A percentile compares a stretch with the other conserved stretches of the same genome.
phyloP scores from a whole-genome alignment of 1,140 invertebrate genomes.

The Psilanteris sp. region DNA sequence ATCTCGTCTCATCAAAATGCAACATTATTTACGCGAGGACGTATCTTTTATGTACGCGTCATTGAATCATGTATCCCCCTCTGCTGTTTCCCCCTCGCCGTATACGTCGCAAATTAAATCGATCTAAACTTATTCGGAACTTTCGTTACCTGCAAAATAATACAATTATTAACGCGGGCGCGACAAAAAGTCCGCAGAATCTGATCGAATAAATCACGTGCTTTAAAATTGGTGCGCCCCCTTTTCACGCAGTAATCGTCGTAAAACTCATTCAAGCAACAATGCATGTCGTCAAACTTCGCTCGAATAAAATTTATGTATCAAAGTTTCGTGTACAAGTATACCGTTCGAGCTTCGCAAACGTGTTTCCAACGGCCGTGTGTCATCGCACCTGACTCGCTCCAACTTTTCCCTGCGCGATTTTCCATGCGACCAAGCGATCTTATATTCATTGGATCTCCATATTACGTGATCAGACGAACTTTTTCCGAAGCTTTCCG shows the following conservation, averaged over 20 bases:
- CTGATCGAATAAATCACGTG: no score
- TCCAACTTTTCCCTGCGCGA: conserved; percentile 12
- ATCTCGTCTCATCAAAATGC: no score
- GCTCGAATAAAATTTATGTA: conserved; percentile 41
- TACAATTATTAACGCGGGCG: no score
- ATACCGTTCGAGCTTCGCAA: conserved; percentile 15
- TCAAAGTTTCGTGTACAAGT: conserved; percentile 40
- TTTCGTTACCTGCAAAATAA: no score
- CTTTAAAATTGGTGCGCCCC: conserved; percentile 17
- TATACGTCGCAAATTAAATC: no score
- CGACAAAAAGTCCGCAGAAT: no score
- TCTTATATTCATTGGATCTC: conserved; percentile 28
- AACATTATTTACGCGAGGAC: no score
- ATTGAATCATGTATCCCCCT: no score
- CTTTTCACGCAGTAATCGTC: conserved; percentile 19
- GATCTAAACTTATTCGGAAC: no score
- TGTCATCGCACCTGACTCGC: conserved; percentile 32
- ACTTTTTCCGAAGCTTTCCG: conserved; percentile 1
- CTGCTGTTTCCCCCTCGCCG: no score
- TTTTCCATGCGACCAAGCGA: conserved; percentile 15
- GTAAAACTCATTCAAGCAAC: conserved; percentile 33
- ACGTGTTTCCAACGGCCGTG: conserved; percentile 16
- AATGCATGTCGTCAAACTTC: conserved; percentile 31
- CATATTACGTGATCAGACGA: conserved; percentile 9
- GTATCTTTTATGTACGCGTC: no score